Percentiles rank a stretch among this genome's conserved stretches.
phyloP scores from a whole-genome alignment of 2,113 vertebrate species.

The Microcebus murinus region DNA sequence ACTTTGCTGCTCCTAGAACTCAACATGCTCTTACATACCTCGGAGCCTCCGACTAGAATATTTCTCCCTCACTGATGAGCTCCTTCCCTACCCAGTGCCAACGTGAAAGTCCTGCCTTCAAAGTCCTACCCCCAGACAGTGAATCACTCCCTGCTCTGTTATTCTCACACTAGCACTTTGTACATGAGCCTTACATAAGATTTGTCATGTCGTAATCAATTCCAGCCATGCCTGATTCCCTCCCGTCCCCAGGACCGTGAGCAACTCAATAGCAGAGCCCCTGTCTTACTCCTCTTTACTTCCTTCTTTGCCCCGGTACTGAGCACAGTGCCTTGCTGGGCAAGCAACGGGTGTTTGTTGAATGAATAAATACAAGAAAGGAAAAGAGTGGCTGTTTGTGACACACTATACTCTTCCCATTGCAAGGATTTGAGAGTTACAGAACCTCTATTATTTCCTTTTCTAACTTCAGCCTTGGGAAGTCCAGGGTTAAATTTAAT shows the following conservation, averaged over 20 bases:
- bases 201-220: not conserved
- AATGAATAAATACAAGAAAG: not conserved
- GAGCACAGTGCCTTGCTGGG: not conserved
- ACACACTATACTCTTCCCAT: not conserved
- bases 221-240: not conserved
- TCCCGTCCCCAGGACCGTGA: not conserved
- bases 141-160: not conserved
- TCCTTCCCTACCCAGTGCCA: not conserved
- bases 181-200: not conserved
- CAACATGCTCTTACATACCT: not conserved
- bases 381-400: not conserved
- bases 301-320: not conserved
- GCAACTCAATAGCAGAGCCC: not conserved
- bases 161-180: not conserved
- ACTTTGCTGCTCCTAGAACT: not conserved
- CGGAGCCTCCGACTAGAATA: not conserved
- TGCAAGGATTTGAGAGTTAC: slow-evolving; percentile 7
- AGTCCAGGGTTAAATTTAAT: slow-evolving; percentile 42
- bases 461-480: not conserved
- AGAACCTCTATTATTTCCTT: slow-evolving; percentile 11
- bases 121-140: not conserved
- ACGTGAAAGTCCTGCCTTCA: not conserved
- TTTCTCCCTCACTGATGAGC: not conserved
- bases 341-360: not conserved
- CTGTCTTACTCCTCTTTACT: not conserved